Conservation (phyloP, 1,140 invertebrate genomes). For the Eumeta japonica region DNA sequence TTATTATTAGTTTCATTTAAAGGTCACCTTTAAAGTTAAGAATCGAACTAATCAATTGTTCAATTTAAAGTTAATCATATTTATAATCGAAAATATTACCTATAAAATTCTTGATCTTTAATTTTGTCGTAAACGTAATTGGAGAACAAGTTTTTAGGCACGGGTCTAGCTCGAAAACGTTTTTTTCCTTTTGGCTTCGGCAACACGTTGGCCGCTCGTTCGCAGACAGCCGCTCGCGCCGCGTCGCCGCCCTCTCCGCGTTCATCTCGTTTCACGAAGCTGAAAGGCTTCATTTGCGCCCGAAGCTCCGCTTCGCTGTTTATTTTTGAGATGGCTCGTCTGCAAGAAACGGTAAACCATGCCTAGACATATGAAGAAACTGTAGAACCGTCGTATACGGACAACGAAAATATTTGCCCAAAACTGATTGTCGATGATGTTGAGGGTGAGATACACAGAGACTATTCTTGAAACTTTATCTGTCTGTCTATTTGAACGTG, state of each 20-base stretch:
- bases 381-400: neutral
- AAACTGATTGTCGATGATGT: no score
- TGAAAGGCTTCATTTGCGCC: slow-evolving; percentile 66
- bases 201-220: slow-evolving; percentile 22
- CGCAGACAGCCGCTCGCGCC: slow-evolving; percentile 60
- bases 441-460: no score
- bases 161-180: slow-evolving; percentile 65
- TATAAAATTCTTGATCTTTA: slow-evolving; percentile 69
- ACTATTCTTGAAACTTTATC: no score
- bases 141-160: slow-evolving; percentile 68
- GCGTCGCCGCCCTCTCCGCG: slow-evolving; percentile 41
- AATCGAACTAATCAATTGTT: no score
- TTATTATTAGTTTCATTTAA: no score
- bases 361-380: neutral
- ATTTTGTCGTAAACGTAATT: slow-evolving; percentile 70
- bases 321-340: slow-evolving; percentile 56
- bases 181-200: slow-evolving; percentile 44
- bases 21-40: no score
- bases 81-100: no score
- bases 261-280: slow-evolving; percentile 61
- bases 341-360: slow-evolving; percentile 21
- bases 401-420: no score
- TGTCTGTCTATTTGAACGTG: no score
- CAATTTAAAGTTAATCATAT: no score
- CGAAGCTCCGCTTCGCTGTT: slow-evolving; percentile 58